phyloP scores from a whole-genome alignment of 2,888 invertebrate species.

The Trissonchulus latispiculum region DNA sequence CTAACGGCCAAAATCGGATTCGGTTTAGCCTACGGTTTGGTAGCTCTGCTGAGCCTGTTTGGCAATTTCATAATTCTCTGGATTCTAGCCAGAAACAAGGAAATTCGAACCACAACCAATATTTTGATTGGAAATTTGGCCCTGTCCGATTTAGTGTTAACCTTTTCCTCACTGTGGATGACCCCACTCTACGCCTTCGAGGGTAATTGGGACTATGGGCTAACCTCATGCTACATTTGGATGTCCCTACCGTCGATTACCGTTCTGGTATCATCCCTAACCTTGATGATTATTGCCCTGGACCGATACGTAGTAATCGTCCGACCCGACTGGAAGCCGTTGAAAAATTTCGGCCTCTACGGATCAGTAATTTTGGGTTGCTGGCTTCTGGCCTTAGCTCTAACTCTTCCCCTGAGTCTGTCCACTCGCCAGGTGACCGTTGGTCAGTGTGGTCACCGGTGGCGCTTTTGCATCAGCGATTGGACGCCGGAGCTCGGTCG shows the following conservation, averaged over 20 bases:
- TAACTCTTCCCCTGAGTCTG: background rate
- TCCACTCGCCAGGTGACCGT: background rate
- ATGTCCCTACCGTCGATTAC: background rate
- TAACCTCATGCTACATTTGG: background rate
- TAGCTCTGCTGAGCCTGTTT: background rate
- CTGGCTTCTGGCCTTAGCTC: background rate
- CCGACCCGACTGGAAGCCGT: background rate
- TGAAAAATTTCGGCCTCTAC: background rate
- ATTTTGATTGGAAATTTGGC: constrained; percentile 93
- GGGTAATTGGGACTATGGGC: constrained; percentile 11
- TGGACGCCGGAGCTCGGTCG: background rate
- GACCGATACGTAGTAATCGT: constrained; percentile 13
- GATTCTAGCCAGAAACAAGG: constrained; percentile 39
- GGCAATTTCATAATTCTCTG: background rate
- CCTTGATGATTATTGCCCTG: constrained; percentile 4
- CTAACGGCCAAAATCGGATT: background rate
- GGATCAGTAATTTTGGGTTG: background rate
- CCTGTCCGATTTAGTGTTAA: constrained; percentile 81
- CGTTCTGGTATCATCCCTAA: background rate
- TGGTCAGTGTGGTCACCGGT: background rate
- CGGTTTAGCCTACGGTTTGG: background rate
- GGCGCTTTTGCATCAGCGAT: background rate
- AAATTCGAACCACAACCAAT: constrained; percentile 96
- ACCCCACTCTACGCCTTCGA: constrained; percentile 77
- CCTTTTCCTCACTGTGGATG: constrained; percentile 84